Evolutionary conservation across 2,797 vertebrate species (phyloP), one percentile per base, ranked within the genome.

Genomic region (Monodelphis domestica): DNA sequence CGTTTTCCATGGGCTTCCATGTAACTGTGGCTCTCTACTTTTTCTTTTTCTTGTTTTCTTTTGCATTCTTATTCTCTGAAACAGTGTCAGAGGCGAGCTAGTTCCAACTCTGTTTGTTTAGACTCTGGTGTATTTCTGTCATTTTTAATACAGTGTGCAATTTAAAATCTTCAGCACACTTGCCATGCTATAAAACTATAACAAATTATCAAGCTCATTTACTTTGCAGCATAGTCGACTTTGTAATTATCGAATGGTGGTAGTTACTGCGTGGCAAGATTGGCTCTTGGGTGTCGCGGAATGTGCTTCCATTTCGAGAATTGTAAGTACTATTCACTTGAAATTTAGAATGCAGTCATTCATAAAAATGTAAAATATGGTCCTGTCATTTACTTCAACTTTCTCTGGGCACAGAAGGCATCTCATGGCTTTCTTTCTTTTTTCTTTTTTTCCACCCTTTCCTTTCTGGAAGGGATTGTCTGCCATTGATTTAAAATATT

Each of bases 141-240:
- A 95, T 97, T 96, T 97, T 97, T 96, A 95, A 96, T 95, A 17
- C 45, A 93, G 15, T 38, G 17, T 92, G 90, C 91, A 90, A 87
- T 95, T 96, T 94, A 93, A 97, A 96, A 94, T 93, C 96, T 78
- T 89, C 92, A 88, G 52, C 91, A 33, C 56, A 55, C 56, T 97
- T 92, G 90, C 0, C 33, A 88, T 96, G 94, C 94, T 95, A 92
- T 93, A 94, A 93, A 95, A 93, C 10, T 4, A 33, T 94, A 97
- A 96, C 92, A 94, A 96, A 96, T 97, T 95, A 93, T 94, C 93
- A 93, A 14, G 57, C 93, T 97, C 90, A 89, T 97, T 94, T 95
- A 89, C 84, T 96, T 94, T 91, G 93, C 95, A 93, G 94, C 52
- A 33, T 12, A 93, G 93, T 96, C 98, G 97, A 84, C 95, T 97